These are phyloP conservation scores for Poeciliopsis prolifica DNA, from an alignment of 2,113 vertebrate genomes.

Conservation along the genomic window DNA sequence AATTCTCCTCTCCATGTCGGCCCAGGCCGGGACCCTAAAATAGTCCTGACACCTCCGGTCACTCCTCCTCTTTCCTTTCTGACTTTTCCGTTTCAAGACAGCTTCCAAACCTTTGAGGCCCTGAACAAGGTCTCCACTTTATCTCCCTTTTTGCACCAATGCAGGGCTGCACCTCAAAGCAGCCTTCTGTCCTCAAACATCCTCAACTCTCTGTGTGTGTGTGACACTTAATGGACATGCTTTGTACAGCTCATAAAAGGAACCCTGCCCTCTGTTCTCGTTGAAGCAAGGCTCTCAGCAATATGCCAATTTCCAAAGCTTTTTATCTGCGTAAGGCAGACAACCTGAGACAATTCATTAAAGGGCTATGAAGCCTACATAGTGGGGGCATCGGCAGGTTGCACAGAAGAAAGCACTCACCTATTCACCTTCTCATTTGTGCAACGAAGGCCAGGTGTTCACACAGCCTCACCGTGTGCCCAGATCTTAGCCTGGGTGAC, in stretches of 20 bases:
- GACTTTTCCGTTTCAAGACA: constrained; percentile 44
- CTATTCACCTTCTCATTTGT: constrained; percentile 49
- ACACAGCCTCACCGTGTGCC: constrained; percentile 24
- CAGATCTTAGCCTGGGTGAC: constrained; percentile 41
- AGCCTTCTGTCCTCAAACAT: not conserved
- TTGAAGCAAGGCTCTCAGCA: constrained; percentile 41
- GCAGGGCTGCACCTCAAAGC: constrained; percentile 9
- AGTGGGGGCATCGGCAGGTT: constrained; percentile 19
- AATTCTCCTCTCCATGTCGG: constrained; percentile 71
- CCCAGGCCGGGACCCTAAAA: constrained; percentile 60
- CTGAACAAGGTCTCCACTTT: constrained; percentile 45
- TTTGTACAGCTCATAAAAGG: constrained; percentile 28
- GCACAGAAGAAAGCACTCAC: constrained; percentile 27
- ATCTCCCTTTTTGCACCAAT: constrained; percentile 39
- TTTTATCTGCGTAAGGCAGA: constrained; percentile 9
- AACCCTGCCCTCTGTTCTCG: constrained; percentile 1
- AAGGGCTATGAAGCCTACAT: constrained; percentile 18
- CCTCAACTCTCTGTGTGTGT: not conserved
- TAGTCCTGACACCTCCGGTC: constrained; percentile 24
- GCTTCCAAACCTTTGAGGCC: constrained; percentile 48
- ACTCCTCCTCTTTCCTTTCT: constrained; percentile 24
- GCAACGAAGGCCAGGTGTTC: constrained; percentile 27
- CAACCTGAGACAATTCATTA: constrained; percentile 12
- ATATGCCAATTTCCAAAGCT: constrained; percentile 14
- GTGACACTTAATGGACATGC: constrained; percentile 24